These are phyloP conservation scores for Lepidochitona cinerea DNA, from an alignment of 2,888 invertebrate genomes.

Conservation along the genomic window DNA sequence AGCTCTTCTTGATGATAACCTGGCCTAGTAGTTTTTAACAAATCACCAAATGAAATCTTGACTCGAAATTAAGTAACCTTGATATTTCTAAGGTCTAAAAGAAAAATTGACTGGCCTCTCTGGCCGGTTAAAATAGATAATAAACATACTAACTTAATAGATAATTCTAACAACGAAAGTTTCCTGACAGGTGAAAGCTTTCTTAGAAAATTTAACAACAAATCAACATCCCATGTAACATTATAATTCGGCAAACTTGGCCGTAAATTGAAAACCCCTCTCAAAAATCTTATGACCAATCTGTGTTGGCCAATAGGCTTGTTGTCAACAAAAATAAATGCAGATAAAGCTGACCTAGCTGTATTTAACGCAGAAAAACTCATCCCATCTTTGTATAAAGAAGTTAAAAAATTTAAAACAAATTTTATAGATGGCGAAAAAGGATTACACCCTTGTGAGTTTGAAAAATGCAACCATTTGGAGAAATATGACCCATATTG, in stretches of 20 bases:
- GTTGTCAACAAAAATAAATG: not conserved
- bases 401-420: conserved; percentile 13
- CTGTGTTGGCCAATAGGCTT: conserved; percentile 16
- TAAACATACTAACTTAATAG: conserved; percentile 23
- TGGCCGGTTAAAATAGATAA: conserved; percentile 28
- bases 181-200: conserved; percentile 7
- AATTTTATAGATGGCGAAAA: conserved; percentile 24
- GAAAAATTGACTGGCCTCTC: conserved; percentile 21
- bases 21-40: conserved; percentile 30
- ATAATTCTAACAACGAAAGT: conserved; percentile 19
- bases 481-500: conserved; percentile 20
- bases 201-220: conserved; percentile 24
- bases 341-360: conserved; percentile 6
- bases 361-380: conserved; percentile 25
- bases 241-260: conserved; percentile 26
- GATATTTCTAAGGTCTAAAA: conserved; percentile 21
- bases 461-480: conserved; percentile 24
- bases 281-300: no score
- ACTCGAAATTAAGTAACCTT: not conserved
- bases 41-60: conserved; percentile 12
- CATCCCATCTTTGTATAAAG: conserved; percentile 14
- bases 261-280: conserved; percentile 25
- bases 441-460: conserved; percentile 19
- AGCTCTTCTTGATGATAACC: conserved; percentile 15
- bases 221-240: conserved; percentile 27